Percentiles rank a stretch among this genome's conserved stretches.
Evolutionary conservation across 2,797 vertebrate species (phyloP).

Genomic region (Anolis apletophallus): DNA sequence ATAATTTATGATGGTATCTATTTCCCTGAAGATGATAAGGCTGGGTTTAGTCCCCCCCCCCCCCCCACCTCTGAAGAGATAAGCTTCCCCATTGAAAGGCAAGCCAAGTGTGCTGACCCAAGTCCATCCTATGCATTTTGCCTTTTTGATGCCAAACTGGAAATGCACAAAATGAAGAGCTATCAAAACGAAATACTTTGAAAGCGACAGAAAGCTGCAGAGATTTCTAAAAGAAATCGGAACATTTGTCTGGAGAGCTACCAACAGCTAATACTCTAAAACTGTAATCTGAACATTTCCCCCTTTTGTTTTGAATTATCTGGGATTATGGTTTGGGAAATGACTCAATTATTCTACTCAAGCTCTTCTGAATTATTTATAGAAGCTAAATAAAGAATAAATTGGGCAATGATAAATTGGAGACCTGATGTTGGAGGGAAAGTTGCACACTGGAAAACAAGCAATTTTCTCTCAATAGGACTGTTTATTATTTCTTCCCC

Average conservation of each 20-base stretch:
- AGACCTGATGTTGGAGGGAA: conserved; percentile 63
- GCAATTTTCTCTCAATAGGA: conserved; percentile 75
- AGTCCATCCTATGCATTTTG: conserved; percentile 50
- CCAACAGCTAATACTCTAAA: conserved; percentile 68
- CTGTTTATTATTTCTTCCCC: conserved; percentile 78
- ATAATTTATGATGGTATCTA: conserved; percentile 56
- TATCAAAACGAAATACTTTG: conserved; percentile 66
- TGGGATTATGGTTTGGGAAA: conserved; percentile 74
- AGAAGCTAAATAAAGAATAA: conserved; percentile 80
- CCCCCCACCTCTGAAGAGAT: conserved; percentile 65
- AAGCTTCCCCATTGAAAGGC: conserved; percentile 56
- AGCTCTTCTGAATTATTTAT: conserved; percentile 80
- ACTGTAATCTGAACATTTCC: conserved; percentile 71
- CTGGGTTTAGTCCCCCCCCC: conserved; percentile 59
- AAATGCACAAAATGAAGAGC: conserved; percentile 70
- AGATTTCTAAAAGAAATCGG: conserved; percentile 67
- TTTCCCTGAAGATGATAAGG: conserved; percentile 60
- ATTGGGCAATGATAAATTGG: conserved; percentile 75
- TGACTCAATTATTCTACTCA: conserved; percentile 76
- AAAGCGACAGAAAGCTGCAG: conserved; percentile 58
- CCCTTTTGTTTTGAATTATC: conserved; percentile 74
- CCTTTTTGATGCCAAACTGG: conserved; percentile 58
- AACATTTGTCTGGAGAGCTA: conserved; percentile 69
- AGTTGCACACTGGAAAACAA: conserved; percentile 76
- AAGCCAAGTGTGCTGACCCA: conserved; percentile 11